phyloP scores from a whole-genome alignment of 1,140 invertebrate species.

The Anoplolepis gracilipes region DNA sequence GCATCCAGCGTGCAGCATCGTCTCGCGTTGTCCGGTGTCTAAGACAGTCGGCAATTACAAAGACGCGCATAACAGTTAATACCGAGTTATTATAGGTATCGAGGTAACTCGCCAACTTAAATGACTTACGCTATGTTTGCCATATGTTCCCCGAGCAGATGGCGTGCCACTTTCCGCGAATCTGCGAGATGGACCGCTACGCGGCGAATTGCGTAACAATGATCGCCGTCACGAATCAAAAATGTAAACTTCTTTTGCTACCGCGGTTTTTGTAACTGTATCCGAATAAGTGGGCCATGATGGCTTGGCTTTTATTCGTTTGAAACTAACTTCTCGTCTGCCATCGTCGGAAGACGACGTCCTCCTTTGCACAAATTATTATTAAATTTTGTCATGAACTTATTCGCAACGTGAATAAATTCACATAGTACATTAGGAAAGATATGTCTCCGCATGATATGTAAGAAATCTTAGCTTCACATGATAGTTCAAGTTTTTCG shows the following conservation, averaged over 20 bases:
- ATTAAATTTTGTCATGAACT: neutral
- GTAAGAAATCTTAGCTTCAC: neutral
- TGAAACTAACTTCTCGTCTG: slow-evolving; percentile 34
- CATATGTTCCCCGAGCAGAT: slow-evolving; percentile 73
- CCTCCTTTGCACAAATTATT: neutral
- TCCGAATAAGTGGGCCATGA: slow-evolving; percentile 25
- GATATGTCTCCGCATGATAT: neutral
- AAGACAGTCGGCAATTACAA: slow-evolving; percentile 50
- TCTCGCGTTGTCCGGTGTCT: slow-evolving; percentile 1
- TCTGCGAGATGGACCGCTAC: slow-evolving; percentile 72
- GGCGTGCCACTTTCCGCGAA: slow-evolving; percentile 78
- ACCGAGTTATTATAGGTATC: slow-evolving; percentile 54
- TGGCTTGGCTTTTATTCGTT: neutral
- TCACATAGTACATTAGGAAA: neutral
- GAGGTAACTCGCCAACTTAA: slow-evolving; percentile 31
- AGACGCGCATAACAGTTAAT: slow-evolving; percentile 57
- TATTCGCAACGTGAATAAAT: neutral
- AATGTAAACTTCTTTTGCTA: slow-evolving; percentile 11
- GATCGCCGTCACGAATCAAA: slow-evolving; percentile 24
- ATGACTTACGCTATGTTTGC: slow-evolving; percentile 53
- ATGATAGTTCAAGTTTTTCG: neutral
- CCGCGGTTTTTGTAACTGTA: slow-evolving; percentile 38
- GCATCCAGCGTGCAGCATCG: neutral
- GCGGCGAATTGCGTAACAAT: slow-evolving; percentile 45
- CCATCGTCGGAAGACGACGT: neutral